Percentiles rank a stretch among this genome's conserved stretches.
Conservation (phyloP, 2,888 invertebrate genomes). For the Crepidodera aurea region DNA sequence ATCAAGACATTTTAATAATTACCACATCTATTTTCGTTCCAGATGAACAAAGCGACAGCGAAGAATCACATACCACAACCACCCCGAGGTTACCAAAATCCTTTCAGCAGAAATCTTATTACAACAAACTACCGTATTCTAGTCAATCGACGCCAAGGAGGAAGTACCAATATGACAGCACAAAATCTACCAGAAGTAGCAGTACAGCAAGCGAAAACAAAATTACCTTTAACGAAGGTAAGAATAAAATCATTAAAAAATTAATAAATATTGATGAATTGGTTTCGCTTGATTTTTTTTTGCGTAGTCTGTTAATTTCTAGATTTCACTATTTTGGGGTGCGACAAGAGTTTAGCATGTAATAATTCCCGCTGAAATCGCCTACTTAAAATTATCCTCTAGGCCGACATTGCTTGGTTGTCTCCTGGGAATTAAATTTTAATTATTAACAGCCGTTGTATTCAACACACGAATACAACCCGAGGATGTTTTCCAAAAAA, state of each 20-base stretch:
- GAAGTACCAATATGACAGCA: conserved; percentile 55
- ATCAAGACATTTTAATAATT: too few species aligned
- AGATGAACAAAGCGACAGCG: conserved; percentile 57
- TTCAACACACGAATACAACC: not conserved
- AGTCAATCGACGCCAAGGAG: conserved; percentile 59
- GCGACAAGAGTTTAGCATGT: too few species aligned
- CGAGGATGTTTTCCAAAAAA: not conserved
- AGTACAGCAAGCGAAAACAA: conserved; percentile 63
- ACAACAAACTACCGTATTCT: conserved; percentile 54
- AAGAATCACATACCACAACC: conserved; percentile 54
- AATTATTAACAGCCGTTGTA: not conserved
- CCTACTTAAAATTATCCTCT: too few species aligned
- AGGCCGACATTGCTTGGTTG: too few species aligned
- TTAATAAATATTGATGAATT: not conserved
- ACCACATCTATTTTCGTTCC: too few species aligned
- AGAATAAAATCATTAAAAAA: conserved; percentile 24
- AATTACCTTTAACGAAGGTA: conserved; percentile 66
- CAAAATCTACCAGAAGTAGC: conserved; percentile 58
- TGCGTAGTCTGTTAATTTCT: too few species aligned
- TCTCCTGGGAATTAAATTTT: not conserved
- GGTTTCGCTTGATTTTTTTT: not conserved
- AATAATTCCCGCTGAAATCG: too few species aligned
- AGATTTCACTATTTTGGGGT: too few species aligned
- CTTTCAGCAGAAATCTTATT: conserved; percentile 47
- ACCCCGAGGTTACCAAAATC: conserved; percentile 47